Conservation (phyloP, 2,797 vertebrate genomes). For the Choloepus didactylus region DNA sequence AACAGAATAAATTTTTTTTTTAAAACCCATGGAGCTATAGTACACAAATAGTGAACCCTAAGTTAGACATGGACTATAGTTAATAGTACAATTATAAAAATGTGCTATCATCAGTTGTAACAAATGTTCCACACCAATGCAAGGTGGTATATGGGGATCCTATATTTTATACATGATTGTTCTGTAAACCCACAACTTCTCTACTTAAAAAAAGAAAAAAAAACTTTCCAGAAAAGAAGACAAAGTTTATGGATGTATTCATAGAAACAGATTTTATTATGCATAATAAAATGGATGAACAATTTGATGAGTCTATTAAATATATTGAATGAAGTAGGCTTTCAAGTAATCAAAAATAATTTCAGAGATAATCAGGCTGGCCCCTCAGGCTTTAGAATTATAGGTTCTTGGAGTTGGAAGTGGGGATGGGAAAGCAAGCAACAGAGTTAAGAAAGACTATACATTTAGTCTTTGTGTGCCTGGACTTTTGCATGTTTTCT, state of each 20-base stretch:
- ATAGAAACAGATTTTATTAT: neutral
- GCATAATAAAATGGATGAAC: neutral
- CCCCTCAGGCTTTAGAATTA: neutral
- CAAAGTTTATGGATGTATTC: neutral
- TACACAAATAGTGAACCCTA: too few species aligned
- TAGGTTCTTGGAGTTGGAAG: neutral
- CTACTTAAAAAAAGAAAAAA: neutral
- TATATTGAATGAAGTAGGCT: neutral
- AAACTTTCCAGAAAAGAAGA: neutral
- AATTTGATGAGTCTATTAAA: neutral
- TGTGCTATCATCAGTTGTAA: too few species aligned
- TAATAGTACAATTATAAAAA: too few species aligned
- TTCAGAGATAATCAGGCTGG: neutral
- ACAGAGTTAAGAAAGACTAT: neutral
- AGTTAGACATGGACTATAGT: too few species aligned
- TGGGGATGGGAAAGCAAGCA: neutral
- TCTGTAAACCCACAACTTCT: too few species aligned
- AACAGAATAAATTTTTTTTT: too few species aligned
- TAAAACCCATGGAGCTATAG: too few species aligned
- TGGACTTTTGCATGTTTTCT: neutral
- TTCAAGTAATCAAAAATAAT: slow-evolving; percentile 45
- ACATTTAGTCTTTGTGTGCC: neutral
- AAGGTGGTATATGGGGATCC: too few species aligned
- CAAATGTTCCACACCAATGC: too few species aligned
- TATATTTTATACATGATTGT: too few species aligned